Conservation (phyloP, 2,113 vertebrate genomes). For the Cyprinus carpio region DNA sequence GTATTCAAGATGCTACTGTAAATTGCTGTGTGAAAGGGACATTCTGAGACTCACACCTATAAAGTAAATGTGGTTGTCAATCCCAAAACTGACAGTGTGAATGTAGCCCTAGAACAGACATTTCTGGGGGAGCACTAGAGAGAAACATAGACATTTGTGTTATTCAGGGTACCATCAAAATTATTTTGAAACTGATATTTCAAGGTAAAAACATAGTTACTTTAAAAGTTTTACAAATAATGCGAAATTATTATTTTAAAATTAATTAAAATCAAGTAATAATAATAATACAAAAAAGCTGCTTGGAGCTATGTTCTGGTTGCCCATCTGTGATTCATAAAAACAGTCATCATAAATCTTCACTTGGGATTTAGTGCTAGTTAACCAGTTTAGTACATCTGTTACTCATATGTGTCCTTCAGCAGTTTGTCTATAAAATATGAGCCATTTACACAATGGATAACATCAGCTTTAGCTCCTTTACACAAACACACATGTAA, state of each 20-base stretch:
- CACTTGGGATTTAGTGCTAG: constrained; percentile 22
- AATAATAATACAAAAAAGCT: neutral
- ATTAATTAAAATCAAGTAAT: neutral
- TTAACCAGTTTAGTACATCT: constrained; percentile 28
- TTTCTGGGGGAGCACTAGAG: too few relatives aligned
- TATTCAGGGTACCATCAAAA: too few relatives aligned
- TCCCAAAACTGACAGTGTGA: neutral
- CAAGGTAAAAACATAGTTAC: neutral
- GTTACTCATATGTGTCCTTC: constrained; percentile 2
- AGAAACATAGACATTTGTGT: too few relatives aligned
- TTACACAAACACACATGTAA: constrained; percentile 22
- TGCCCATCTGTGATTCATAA: constrained; percentile 39
- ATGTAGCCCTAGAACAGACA: neutral
- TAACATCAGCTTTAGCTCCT: constrained; percentile 7
- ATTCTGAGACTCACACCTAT: too few relatives aligned
- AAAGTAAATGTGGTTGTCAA: too few relatives aligned
- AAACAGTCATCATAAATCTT: constrained; percentile 46
- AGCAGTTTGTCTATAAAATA: constrained; percentile 18
- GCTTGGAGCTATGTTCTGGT: constrained; percentile 39
- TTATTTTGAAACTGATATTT: neutral
- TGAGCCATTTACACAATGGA: neutral
- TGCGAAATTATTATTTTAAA: neutral
- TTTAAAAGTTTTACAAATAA: neutral
- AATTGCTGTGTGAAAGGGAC: too few relatives aligned
- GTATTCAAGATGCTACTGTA: too few relatives aligned